phyloP scores from a whole-genome alignment of 2,888 invertebrate genomes.

The Tipula helvola region DNA sequence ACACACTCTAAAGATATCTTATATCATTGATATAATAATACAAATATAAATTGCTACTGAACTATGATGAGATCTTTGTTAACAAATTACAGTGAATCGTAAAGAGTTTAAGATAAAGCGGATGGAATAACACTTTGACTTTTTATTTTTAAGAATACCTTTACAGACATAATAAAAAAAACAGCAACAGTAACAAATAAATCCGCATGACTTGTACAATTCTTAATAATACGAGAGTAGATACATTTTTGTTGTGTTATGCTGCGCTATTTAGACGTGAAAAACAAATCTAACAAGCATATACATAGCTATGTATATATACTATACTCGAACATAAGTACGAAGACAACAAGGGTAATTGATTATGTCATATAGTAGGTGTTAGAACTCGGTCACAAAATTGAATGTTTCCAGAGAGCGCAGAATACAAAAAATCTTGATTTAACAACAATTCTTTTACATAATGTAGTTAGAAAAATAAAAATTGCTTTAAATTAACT shows the following conservation, averaged over 20 bases:
- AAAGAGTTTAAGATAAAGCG: background rate
- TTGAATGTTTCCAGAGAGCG: background rate
- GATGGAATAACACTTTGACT: background rate
- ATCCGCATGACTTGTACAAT: background rate
- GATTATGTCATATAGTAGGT: background rate
- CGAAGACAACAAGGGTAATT: background rate
- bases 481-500: slow-evolving; percentile 4
- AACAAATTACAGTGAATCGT: background rate
- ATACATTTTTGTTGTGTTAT: background rate
- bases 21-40: background rate
- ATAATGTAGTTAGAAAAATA: background rate
- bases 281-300: background rate
- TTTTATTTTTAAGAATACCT: background rate
- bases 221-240: background rate
- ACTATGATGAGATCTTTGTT: background rate
- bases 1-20: background rate
- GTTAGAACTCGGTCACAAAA: slow-evolving; percentile 4
- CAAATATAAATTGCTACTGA: background rate
- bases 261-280: background rate
- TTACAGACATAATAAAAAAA: background rate
- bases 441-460: background rate
- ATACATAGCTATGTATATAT: background rate
- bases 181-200: background rate
- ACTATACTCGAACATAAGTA: background rate
- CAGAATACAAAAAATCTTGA: background rate